phyloP scores from a whole-genome alignment of 2,888 invertebrate genomes.

The Synanthedon andrenaeformis region DNA sequence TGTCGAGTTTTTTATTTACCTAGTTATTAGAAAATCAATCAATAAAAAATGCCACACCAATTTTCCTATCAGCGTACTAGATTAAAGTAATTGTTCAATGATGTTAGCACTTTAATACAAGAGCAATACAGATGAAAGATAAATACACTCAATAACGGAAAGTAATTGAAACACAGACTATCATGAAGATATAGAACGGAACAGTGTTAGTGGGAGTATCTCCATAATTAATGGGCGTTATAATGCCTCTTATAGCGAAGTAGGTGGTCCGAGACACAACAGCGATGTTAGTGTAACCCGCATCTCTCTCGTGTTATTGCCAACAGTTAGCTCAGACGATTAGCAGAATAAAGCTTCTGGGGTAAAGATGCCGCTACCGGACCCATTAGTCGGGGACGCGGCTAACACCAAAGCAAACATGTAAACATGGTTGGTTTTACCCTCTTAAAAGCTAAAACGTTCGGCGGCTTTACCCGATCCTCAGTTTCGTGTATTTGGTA shows the following conservation, averaged over 20 bases:
- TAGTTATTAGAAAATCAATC: not conserved
- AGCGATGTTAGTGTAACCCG: constrained; percentile 15
- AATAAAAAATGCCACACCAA: not conserved
- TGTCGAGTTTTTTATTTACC: too few relatives aligned
- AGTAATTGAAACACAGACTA: not conserved
- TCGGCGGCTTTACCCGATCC: not conserved
- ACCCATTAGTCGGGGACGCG: constrained; percentile 36
- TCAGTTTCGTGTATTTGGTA: constrained; percentile 4
- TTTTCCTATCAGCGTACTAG: not conserved
- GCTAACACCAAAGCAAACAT: constrained; percentile 46
- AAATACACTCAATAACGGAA: not conserved
- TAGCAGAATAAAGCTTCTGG: constrained; percentile 8
- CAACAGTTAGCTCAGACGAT: constrained; percentile 25
- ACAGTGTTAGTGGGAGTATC: not conserved
- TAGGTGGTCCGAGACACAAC: not conserved
- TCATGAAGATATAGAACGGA: not conserved
- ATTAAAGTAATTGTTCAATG: not conserved
- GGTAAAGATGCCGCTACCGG: constrained; percentile 27
- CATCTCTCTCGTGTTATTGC: constrained; percentile 20
- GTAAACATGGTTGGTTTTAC: constrained; percentile 30
- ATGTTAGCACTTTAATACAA: not conserved
- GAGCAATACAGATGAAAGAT: not conserved
- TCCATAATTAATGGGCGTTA: not conserved
- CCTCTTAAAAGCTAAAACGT: constrained; percentile 28
- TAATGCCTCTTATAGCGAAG: not conserved